Evolutionary conservation across 2,113 vertebrate species (phyloP), one percentile per base, ranked within the genome.

Genomic region (Albula glossodonta): DNA sequence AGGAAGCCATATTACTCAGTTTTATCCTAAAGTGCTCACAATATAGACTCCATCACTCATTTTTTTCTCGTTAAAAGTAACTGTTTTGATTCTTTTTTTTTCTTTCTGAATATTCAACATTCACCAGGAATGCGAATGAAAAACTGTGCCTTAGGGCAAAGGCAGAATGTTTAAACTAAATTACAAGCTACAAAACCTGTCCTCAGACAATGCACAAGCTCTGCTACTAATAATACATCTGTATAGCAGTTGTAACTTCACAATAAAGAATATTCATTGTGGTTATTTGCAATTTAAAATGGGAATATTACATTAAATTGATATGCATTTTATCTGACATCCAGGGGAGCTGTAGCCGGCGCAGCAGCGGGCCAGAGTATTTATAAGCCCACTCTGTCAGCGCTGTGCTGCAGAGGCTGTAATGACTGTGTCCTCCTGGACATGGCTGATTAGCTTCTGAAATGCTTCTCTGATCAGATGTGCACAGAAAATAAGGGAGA

Each of bases 391-490:
- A 22, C 17, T 12, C 84, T 77, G 19, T 56, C 53, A 49, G 74
- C 79, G 57, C 84, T 60, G 22, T 52, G 78, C 48, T 78, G 25
- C 78, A 51, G 51, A 52, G 9, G 22, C 3, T 17, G 41, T 53
- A 78, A 84, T 78, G 52, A 78, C 70, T 74, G 22, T 74, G 70
- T 74, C 22, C 31, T 6, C 22, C 70, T 74, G 70, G n/a, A 74
- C n/a, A 57, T 60, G 52, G 78, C 53, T 60, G 84, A 70, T 79
- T 79, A 48, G 52, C 31, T 8, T 60, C 80, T 25, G 77, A 85
- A 80, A 80, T 25, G 52, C 48, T 25, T 49, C 41, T 2, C 51
- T 80, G 52, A 13, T 53, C 51, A n/a, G 80, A 56, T 74, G 22
- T 31, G 70, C 70, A 31, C 22, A 11, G 80, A 52, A 41, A 82